Percentiles rank a stretch among this genome's conserved stretches.
Evolutionary conservation across 2,113 vertebrate genomes (phyloP).

Genomic region (Pterocles gutturalis): DNA sequence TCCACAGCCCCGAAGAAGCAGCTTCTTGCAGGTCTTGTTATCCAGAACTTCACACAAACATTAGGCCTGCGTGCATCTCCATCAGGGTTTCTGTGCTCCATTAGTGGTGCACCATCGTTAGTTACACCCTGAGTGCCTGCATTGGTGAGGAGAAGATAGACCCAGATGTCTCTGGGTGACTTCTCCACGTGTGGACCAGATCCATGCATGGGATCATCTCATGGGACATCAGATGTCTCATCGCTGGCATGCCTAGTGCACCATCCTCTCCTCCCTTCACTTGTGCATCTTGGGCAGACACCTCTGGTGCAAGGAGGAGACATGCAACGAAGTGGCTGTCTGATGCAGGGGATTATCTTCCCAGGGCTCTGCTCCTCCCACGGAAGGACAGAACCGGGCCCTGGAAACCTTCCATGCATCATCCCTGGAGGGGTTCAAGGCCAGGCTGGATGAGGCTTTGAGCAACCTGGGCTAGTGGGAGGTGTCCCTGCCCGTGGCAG

Average conservation of each 20-base stretch:
- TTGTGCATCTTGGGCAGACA: neutral
- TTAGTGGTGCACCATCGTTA: neutral
- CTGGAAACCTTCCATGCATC: neutral
- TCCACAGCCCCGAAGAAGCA: neutral
- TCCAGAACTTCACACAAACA: neutral
- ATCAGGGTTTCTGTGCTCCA: neutral
- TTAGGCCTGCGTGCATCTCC: neutral
- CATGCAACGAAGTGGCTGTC: neutral
- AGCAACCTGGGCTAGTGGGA: too few species aligned
- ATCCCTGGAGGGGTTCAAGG: too few species aligned
- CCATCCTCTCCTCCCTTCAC: neutral
- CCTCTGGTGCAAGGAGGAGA: neutral
- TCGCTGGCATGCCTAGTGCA: neutral
- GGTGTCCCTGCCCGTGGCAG: too few species aligned
- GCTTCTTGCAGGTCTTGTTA: neutral
- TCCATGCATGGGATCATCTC: neutral
- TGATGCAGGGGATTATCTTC: neutral
- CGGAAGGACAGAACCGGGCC: fast-evolving
- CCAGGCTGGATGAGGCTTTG: too few species aligned
- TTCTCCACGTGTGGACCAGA: neutral
- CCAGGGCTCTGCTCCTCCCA: neutral
- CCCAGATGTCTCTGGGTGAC: neutral
- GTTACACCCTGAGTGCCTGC: neutral
- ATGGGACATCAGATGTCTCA: neutral
- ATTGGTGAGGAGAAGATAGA: neutral